A percentile compares a stretch with the other conserved stretches of the same genome.
phyloP scores from a whole-genome alignment of 2,888 invertebrate genomes.

The Acleris literana region DNA sequence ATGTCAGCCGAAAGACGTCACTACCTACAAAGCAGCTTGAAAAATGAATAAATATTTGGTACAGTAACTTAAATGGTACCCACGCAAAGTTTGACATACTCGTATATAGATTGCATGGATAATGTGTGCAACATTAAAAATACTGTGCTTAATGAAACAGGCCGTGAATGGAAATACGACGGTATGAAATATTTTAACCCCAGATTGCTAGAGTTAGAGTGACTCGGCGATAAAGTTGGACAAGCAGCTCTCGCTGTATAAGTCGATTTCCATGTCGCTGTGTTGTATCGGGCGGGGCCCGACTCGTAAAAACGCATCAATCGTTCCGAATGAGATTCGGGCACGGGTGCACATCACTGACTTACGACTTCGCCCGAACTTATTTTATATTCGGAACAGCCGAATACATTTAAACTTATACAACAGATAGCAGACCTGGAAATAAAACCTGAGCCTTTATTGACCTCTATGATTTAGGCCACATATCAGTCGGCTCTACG shows the following conservation, averaged over 20 bases:
- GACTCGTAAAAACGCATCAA: constrained; percentile 44
- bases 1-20: no score
- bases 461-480: background rate
- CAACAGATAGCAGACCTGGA: constrained; percentile 1
- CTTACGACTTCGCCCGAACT: constrained; percentile 41
- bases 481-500: no score
- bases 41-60: no score
- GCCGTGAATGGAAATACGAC: background rate
- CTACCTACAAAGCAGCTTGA: no score
- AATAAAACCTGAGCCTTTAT: background rate
- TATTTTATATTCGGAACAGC: constrained; percentile 40
- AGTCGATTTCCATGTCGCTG: constrained; percentile 15
- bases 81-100: no score
- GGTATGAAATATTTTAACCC: background rate
- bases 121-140: background rate
- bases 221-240: constrained; percentile 1
- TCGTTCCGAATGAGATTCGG: constrained; percentile 51
- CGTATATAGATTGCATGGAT: no score
- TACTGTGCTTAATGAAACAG: background rate
- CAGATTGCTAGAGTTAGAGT: background rate
- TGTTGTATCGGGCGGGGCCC: constrained; percentile 8
- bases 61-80: no score
- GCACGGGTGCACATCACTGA: constrained; percentile 44
- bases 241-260: background rate
- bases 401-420: constrained; percentile 42